Base-by-base conservation (phyloP, 2,797 vertebrate species). In the Semaprochilodus insignis region DNA sequence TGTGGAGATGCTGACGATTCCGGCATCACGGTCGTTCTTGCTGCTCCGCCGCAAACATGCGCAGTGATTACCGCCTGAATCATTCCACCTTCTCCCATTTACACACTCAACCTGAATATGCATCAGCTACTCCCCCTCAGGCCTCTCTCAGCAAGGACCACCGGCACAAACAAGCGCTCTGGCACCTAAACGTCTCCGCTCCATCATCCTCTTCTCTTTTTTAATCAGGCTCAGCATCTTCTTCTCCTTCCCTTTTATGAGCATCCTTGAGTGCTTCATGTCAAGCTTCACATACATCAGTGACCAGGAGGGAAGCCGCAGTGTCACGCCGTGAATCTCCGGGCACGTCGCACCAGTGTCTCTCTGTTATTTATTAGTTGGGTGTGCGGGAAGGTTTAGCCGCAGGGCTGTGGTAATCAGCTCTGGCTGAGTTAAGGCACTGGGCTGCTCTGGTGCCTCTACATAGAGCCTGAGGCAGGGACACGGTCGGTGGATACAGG, bases 291-390 rank as follows among this genome's bases (percentile, higher is more conserved):
- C 66, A 66, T 21, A 19, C 34, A 25, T 83, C 78, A 76, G n/a
- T 69, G 59, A 75, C 74, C 54, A 55, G 66, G 60, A 72, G 27
- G 15, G 54, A 71, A 85, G 81, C 51, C 44, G 14, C 75, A 81
- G 76, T 63, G 54, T 79, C 76, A 19, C 63, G 78, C 40, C 65
- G 62, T 75, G 73, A 74, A 71, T 81, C 80, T 79, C 23, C 36
- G 17, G 14, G 63, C 69, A 10, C 17, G 59, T 80, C 55, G 55
- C 51, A 74, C 78, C 54, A 81, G 54, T 25, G 15, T 65, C 48
- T 67, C 60, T 82, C 76, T 55, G 63, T 84, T 84, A 82, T 82
- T 74, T 70, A 81, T 82, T 80, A 66, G 74, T 31, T 69, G 75
- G 34, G 71, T 69, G 77, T 80, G 69, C 74, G 66, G 81, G 44